Percentiles rank a stretch among this genome's conserved stretches.
phyloP scores from a whole-genome alignment of 2,797 vertebrate genomes.

The Odontamblyopus rebecca region DNA sequence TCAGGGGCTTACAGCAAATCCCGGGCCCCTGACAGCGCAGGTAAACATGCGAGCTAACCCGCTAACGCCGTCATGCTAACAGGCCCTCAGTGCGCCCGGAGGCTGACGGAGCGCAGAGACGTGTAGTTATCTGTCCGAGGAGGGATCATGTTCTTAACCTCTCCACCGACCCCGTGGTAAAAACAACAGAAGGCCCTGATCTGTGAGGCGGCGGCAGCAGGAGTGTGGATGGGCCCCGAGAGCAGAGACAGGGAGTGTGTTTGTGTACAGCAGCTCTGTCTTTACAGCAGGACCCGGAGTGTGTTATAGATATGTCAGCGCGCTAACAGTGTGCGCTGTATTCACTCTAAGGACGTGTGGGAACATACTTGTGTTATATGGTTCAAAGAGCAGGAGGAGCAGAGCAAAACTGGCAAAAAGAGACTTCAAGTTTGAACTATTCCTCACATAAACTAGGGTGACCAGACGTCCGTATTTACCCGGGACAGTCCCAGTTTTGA shows the following conservation, averaged over 20 bases:
- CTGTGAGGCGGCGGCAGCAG: slow-evolving; percentile 18
- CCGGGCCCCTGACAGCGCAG: slow-evolving; percentile 32
- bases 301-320: slow-evolving; percentile 37
- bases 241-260: slow-evolving; percentile 39
- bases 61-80: slow-evolving; percentile 53
- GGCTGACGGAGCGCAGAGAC: slow-evolving; percentile 72
- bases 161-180: slow-evolving; percentile 71
- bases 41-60: slow-evolving; percentile 59
- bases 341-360: background rate
- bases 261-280: background rate
- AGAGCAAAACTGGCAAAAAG: too few relatives aligned
- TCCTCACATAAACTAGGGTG: too few relatives aligned
- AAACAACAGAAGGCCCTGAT: slow-evolving; percentile 76
- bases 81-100: slow-evolving; percentile 69
- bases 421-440: too few relatives aligned
- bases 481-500: too few relatives aligned
- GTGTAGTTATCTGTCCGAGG: slow-evolving; percentile 73
- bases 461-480: too few relatives aligned
- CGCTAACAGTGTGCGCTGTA: slow-evolving; percentile 17
- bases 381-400: slow-evolving; percentile 11
- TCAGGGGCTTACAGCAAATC: slow-evolving; percentile 31
- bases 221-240: too few relatives aligned
- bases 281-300: slow-evolving; percentile 39
- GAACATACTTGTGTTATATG: background rate
- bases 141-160: slow-evolving; percentile 83